Base-by-base conservation (phyloP, 2,888 invertebrate species). In the Macaria liturata region DNA sequence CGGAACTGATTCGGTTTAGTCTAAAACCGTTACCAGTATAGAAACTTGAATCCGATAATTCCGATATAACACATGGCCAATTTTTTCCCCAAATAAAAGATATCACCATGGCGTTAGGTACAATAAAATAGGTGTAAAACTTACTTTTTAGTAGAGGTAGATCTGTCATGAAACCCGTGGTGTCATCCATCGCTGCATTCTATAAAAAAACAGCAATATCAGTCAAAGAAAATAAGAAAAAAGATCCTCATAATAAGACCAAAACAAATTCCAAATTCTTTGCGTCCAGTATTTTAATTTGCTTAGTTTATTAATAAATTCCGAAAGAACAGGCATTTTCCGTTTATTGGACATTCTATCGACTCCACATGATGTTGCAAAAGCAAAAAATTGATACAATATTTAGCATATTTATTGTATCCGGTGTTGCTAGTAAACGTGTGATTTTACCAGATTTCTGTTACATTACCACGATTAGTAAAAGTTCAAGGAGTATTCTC, bases 141-240 rank as follows among this genome's bases (percentile, higher is more conserved):
- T 96, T 91, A 97, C 97, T 97, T 95, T 97, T 97, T 77, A 97
- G 93, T 76, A 97, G 93, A 72, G 97, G 97, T 84, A 97, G 93
- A 84, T 97, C 97, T 72, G 96, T 96, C 94, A 97, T 97, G 88
- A 97, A 97, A 51, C 96, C 96, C 69, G 95, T 94, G 71, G 96
- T 96, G 80, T 97, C 97, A 82, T 97, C 97, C 88, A 97, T 95
- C 70, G 95, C 95, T 70, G 96, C 94, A 83, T 96, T 96, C 95
- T 96, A 93, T 54, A 92, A 93, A 5, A 71, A 70, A 75, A 70
- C 69, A 74, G 71, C 9, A 20, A 76, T 1, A 20, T 20, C 20
- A 20, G 34, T 2, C 3, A 3, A 37, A 6, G 34, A 37, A 4
- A 37, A 37, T 37, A 37, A 3, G 34, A 6, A 6, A 37, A 37